A percentile compares a stretch with the other conserved stretches of the same genome.
phyloP scores from a whole-genome alignment of 2,797 vertebrate genomes.

The Periparus ater region DNA sequence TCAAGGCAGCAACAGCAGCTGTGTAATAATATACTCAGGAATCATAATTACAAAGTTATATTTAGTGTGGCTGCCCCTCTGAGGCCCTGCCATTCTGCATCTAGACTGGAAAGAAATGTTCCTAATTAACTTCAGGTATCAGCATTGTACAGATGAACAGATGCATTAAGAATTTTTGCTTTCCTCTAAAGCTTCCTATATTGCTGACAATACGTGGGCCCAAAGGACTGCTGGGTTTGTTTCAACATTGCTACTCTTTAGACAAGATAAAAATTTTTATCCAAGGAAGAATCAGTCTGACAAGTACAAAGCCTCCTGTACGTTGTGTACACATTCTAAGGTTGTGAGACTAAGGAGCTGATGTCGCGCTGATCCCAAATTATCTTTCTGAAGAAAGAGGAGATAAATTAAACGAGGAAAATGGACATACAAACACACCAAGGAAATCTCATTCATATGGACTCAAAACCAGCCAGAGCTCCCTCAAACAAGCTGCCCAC shows the following conservation, averaged over 20 bases:
- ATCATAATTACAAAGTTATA: neutral
- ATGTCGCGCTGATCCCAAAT: slow-evolving; percentile 59
- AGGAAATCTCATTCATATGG: neutral
- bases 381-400: slow-evolving; percentile 70
- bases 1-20: slow-evolving; percentile 67
- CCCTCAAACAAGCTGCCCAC: neutral
- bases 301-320: slow-evolving; percentile 38
- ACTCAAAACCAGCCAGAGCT: neutral
- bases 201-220: neutral
- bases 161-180: neutral
- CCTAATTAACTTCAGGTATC: slow-evolving; percentile 20
- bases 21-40: neutral
- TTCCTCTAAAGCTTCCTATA: slow-evolving; percentile 13
- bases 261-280: slow-evolving; percentile 7
- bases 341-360: slow-evolving; percentile 53
- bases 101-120: slow-evolving; percentile 21
- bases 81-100: slow-evolving; percentile 8
- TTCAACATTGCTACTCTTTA: slow-evolving; percentile 1
- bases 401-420: slow-evolving; percentile 66
- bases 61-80: slow-evolving; percentile 37
- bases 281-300: slow-evolving; percentile 26
- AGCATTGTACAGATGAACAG: neutral
- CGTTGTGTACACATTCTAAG: neutral
- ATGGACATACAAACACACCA: slow-evolving; percentile 41
- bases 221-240: neutral